phyloP scores from a whole-genome alignment of 2,113 vertebrate species.

The Coturnix japonica region DNA sequence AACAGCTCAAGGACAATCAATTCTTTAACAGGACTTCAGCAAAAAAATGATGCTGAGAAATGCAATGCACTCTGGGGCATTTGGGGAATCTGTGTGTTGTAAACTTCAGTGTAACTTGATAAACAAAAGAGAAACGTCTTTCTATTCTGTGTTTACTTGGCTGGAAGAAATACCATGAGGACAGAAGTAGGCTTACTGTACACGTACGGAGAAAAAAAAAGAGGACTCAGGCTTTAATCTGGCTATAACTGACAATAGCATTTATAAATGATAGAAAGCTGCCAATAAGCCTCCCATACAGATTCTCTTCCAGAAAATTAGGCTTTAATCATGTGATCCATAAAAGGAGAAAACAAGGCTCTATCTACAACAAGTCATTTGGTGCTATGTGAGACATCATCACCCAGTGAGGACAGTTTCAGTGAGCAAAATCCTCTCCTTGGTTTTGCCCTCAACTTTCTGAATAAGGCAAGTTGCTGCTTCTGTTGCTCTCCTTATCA shows the following conservation, averaged over 20 bases:
- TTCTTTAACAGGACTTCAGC: background rate
- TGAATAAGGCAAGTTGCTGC: fast-evolving
- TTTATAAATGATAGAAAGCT: background rate
- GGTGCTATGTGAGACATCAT: background rate
- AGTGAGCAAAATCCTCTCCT: background rate
- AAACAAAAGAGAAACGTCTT: background rate
- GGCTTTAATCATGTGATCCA: background rate
- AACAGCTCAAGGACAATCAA: background rate
- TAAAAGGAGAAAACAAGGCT: background rate
- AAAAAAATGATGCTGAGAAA: background rate
- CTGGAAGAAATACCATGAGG: background rate
- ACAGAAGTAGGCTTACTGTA: background rate
- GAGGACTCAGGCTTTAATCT: background rate
- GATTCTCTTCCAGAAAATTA: background rate
- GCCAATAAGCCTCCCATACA: background rate
- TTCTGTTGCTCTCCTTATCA: background rate
- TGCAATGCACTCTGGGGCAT: background rate
- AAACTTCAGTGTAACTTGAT: background rate
- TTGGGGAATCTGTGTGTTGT: background rate
- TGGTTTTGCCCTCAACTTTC: background rate
- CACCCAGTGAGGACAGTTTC: background rate
- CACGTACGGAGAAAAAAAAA: background rate
- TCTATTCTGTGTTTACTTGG: background rate
- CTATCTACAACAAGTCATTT: background rate
- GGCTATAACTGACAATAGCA: background rate